Conservation (phyloP, 2,797 vertebrate species). For the Anguilla pacifica region DNA sequence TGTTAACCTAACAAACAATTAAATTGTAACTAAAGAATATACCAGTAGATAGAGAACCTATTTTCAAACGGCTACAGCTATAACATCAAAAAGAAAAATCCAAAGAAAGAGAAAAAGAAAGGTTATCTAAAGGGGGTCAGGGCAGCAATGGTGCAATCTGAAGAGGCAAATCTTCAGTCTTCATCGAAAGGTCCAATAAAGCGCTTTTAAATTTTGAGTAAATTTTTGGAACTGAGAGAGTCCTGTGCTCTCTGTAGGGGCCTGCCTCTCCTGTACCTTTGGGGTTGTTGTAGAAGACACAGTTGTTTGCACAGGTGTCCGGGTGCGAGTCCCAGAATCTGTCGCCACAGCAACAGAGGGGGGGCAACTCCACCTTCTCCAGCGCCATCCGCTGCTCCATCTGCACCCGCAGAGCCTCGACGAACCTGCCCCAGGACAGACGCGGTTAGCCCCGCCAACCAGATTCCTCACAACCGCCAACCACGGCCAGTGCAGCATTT, state of each 20-base stretch:
- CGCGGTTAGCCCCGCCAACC: neutral
- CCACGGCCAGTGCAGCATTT: neutral
- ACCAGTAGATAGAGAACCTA: neutral
- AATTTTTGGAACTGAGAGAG: neutral
- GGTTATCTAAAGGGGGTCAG: too few relatives aligned
- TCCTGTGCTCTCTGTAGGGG: neutral
- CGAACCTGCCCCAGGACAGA: slow-evolving; percentile 64
- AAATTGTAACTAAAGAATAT: neutral
- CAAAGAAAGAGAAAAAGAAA: neutral
- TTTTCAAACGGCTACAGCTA: neutral
- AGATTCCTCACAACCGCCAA: neutral
- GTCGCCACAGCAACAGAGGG: slow-evolving; percentile 85
- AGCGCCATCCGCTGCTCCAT: slow-evolving; percentile 77
- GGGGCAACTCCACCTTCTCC: slow-evolving; percentile 75
- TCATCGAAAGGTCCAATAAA: neutral
- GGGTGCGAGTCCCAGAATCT: slow-evolving; percentile 94
- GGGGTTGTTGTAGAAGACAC: slow-evolving; percentile 88
- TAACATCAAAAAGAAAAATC: neutral
- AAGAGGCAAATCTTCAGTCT: neutral
- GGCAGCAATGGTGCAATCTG: neutral
- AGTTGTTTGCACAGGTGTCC: slow-evolving; percentile 92
- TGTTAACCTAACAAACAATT: neutral
- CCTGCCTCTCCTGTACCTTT: slow-evolving; percentile 72
- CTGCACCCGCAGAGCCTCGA: slow-evolving; percentile 74
- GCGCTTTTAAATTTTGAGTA: neutral